Evolutionary conservation across 2,797 vertebrate species (phyloP), one percentile per base, ranked within the genome.

Genomic region (Gadopsis bispinosus): DNA sequence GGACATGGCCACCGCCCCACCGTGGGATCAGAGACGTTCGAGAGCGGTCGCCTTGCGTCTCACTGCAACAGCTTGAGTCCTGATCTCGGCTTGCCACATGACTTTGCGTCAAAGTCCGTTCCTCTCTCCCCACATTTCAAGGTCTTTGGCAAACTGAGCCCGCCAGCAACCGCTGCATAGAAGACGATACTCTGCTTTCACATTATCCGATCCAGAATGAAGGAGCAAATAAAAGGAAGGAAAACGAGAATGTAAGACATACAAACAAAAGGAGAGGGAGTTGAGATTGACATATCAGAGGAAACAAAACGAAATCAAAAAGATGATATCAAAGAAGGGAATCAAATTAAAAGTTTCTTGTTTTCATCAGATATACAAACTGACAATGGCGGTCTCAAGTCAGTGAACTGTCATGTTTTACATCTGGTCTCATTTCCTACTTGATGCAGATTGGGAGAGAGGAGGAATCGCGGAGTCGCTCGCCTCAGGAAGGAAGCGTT

Each of bases 351-450:
- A 86, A 62, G 17, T 79, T 68, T 73, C 66, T 74, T 71, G 58
- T 73, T 83, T 87, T 19, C 31, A 58, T 84, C 69, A 59, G 47
- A 73, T 65, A 53, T 29, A 56, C n/a, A 11, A 43, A 35, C 48
- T 22, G 55, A 83, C 58, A 75, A 48, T 65, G 71, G 60, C 50
- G 58, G 76, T 82, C 76, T 83, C 20, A 7, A 61, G 70, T 80
- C 81, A 31, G 62, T 70, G 73, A 84, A 55, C 62, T 31, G 56
- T 66, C 65, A 4, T 76, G 78, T 73, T 80, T 81, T 77, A 74
- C 83, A 85, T 89, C 81, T 80, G 61, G 20, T 85, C 87, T 92
- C 83, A 91, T 93, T 94, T 94, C 91, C 92, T 93, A 88, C 69
- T 73, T 13, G 58, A 74, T 39, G n/a, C 77, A 59, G 86, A 91